These are phyloP conservation scores for Octodon degus DNA, from an alignment of 2,113 vertebrate species.

Conservation along the genomic window DNA sequence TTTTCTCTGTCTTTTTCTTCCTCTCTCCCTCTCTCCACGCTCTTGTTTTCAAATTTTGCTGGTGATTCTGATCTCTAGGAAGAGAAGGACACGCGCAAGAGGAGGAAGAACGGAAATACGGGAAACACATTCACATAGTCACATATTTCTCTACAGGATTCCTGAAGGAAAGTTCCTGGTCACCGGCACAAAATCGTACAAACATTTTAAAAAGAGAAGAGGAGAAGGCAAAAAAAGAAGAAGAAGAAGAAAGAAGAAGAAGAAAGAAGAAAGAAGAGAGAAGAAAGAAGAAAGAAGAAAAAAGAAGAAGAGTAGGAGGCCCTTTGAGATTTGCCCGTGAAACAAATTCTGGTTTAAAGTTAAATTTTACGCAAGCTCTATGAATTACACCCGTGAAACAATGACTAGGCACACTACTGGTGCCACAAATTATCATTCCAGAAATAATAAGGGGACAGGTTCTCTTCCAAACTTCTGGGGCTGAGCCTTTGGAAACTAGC, in stretches of 20 bases:
- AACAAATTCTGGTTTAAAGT: conserved; percentile 19
- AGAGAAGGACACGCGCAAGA: neutral
- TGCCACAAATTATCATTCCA: neutral
- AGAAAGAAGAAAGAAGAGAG: neutral
- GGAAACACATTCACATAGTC: neutral
- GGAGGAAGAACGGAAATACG: conserved; percentile 32
- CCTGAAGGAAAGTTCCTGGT: neutral
- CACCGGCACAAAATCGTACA: neutral
- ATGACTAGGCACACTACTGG: neutral
- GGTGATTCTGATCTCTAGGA: neutral
- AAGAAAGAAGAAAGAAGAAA: neutral
- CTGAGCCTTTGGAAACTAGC: neutral
- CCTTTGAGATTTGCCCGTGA: conserved; percentile 11
- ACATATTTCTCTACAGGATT: neutral
- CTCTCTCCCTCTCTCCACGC: neutral
- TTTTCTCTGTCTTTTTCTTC: conserved; percentile 45
- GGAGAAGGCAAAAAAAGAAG: conserved; percentile 22
- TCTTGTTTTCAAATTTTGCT: conserved; percentile 60
- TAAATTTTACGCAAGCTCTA: neutral
- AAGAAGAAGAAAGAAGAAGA: neutral
- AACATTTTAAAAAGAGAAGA: neutral
- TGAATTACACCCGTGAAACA: neutral
- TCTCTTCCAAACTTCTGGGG: conserved; percentile 42
- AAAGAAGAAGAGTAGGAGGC: neutral
- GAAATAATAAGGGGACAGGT: conserved; percentile 45